Conservation (phyloP, 2,888 invertebrate genomes). For the Platycheirus rosarum region DNA sequence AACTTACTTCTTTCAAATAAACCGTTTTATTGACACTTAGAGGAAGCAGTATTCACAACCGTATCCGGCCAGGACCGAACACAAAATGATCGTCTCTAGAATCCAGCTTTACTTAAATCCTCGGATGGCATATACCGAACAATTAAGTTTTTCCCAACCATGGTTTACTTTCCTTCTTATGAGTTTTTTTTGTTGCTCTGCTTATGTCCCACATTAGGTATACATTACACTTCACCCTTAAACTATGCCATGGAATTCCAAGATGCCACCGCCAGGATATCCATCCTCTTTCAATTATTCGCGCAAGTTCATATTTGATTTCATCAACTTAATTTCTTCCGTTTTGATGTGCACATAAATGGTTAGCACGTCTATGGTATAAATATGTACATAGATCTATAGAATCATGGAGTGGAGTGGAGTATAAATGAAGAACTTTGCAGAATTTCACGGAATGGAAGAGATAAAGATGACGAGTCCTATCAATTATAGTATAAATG, state of each 20-base stretch:
- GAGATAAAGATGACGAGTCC: conserved; percentile 42
- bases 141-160: conserved; percentile 29
- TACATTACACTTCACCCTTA: conserved; percentile 22
- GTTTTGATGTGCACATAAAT: conserved; percentile 43
- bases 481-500: conserved; percentile 46
- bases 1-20: conserved; percentile 50
- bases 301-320: conserved; percentile 71
- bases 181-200: not conserved
- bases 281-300: conserved; percentile 70
- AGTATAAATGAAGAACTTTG: conserved; percentile 26
- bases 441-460: conserved; percentile 47
- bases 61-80: conserved; percentile 78
- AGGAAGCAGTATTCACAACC: conserved; percentile 75
- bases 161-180: conserved; percentile 7
- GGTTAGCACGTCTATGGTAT: conserved; percentile 23
- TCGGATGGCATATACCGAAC: conserved; percentile 76
- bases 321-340: conserved; percentile 64
- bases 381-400: not conserved
- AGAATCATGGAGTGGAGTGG: not conserved
- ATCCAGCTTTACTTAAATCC: conserved; percentile 77
- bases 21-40: conserved; percentile 3
- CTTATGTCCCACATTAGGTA: not conserved
- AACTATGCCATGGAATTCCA: conserved; percentile 61
- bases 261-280: conserved; percentile 65
- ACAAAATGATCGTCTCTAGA: conserved; percentile 80